Conservation (phyloP, 2,797 vertebrate genomes). For the Pipistrellus pipistrellus region DNA sequence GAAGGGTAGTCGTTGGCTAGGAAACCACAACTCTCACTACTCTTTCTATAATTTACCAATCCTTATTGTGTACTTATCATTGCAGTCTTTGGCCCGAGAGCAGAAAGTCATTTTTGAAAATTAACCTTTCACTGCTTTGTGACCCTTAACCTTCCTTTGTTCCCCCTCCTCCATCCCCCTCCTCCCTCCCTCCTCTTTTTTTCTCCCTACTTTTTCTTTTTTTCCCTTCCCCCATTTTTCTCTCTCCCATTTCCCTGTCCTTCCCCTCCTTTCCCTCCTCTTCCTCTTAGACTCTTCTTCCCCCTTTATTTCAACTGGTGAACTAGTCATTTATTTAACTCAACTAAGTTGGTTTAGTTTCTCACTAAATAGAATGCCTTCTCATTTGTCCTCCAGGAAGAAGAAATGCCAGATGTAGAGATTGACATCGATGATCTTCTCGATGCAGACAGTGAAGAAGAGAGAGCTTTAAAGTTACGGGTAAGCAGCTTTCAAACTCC, state of each 20-base stretch:
- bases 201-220: too few species aligned
- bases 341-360: background rate
- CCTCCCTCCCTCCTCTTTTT: background rate
- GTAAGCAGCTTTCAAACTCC: constrained; percentile 83
- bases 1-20: background rate
- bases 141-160: background rate
- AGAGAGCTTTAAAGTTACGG: constrained; percentile 96
- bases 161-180: too few species aligned
- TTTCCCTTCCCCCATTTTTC: accelerated
- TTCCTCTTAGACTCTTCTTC: background rate
- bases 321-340: background rate
- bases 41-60: background rate
- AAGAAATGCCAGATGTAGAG: constrained; percentile 99
- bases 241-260: too few species aligned
- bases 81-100: background rate
- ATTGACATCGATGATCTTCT: constrained; percentile 98
- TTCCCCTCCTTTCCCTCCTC: background rate
- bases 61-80: accelerated
- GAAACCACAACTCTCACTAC: background rate
- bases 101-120: background rate
- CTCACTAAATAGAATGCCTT: constrained; percentile 59
- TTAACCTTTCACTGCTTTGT: background rate
- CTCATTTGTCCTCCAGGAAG: constrained; percentile 90
- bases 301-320: background rate
- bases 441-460: constrained; percentile 96